Base-by-base conservation (phyloP, 2,113 vertebrate species). In the Salvator merianae region DNA sequence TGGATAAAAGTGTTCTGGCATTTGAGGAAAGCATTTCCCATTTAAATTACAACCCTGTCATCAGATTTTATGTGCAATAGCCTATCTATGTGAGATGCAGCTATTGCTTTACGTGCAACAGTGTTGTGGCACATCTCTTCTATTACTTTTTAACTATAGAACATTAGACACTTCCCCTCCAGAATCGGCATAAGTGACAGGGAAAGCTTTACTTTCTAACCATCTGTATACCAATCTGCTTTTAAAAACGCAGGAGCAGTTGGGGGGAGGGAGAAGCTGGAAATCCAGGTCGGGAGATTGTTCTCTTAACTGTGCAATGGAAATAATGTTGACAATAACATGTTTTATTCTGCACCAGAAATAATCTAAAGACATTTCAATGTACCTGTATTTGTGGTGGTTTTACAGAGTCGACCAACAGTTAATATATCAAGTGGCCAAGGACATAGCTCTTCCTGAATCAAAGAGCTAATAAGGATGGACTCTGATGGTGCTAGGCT, bases 401-500 rank as follows among this genome's bases (percentile, higher is more conserved):
- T 75, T 83, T 47, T 83, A 72, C 4, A 16, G 7, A 76, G 7
- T 62, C 7, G 70, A 69, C 66, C 86, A 71, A 55, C 63, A 50
- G 1, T 63, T 86, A 69, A 72, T 71, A 32, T 4, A 85, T 32
- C 9, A 0, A 32, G 13, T 14, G 34, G 4, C 36, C 47, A 73
- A 72, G 73, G 53, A 55, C 71, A 28, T 81, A 9, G 7, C 50
- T 34, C 62, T 10, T 4, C 62, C 30, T 13, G 24, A 32, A 13
- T 69, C 20, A 84, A 87, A 72, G 38, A 85, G 24, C 5, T 82
- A 70, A 86, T 30, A 14, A 76, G 66, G 20, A 70, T 36, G 40
- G 59, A 80, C 40, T 30, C 34, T 63, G 32, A 24, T 82, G 43
- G 6, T 71, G 26, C 1, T 0, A 0, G 66, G 18, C 83, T 69